These are phyloP conservation scores for Hemicrepidius hirtus DNA, from an alignment of 2,888 invertebrate genomes.

Conservation along the genomic window DNA sequence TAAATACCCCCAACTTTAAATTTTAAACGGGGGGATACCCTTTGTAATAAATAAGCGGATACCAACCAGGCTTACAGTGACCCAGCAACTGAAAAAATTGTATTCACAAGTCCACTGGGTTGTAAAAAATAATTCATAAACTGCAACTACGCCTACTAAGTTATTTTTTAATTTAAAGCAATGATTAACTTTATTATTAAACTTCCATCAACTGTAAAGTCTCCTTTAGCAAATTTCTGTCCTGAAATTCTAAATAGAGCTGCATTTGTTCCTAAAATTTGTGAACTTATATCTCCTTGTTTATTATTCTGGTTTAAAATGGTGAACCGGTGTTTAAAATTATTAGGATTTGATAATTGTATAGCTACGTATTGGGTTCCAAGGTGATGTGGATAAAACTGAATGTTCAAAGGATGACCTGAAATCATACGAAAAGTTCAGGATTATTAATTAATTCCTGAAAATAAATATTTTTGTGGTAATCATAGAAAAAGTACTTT, in stretches of 20 bases:
- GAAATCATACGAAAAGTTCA: slow-evolving; percentile 58
- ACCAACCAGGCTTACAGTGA: no score
- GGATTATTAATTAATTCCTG: no score
- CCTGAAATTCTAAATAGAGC: slow-evolving; percentile 71
- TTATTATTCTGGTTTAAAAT: slow-evolving; percentile 61
- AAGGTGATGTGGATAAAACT: slow-evolving; percentile 63
- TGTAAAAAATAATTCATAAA: no score
- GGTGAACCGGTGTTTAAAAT: slow-evolving; percentile 67
- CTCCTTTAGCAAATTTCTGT: slow-evolving; percentile 70
- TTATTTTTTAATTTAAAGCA: not conserved
- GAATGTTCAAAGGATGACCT: slow-evolving; percentile 64
- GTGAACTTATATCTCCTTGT: slow-evolving; percentile 61
- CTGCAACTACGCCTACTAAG: no score
- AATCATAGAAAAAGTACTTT: no score
- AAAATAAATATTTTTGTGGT: no score
- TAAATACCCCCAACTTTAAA: no score
- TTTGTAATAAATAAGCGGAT: no score
- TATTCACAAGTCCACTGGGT: no score
- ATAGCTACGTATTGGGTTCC: slow-evolving; percentile 60
- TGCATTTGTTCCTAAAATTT: slow-evolving; percentile 60
- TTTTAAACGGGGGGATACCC: no score
- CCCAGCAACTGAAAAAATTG: no score
- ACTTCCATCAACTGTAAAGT: slow-evolving; percentile 72
- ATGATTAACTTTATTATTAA: slow-evolving; percentile 75
- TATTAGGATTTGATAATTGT: slow-evolving; percentile 59